Evolutionary conservation across 2,888 invertebrate genomes (phyloP).

Genomic region (Napeogenes sylphis): DNA sequence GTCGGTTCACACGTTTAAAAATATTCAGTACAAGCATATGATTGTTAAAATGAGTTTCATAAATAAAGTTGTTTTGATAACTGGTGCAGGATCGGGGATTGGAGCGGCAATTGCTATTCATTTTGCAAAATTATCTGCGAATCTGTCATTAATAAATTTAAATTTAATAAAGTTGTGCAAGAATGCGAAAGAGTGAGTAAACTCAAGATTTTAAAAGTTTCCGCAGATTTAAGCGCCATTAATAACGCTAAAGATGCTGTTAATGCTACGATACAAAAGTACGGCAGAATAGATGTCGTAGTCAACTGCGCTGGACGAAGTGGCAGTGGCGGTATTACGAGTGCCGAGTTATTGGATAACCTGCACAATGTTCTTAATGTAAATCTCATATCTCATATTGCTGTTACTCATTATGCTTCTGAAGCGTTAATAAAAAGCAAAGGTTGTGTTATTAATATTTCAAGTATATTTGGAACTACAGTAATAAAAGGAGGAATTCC

Average conservation of each 20-base stretch:
- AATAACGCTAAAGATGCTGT: slow-evolving; percentile 4
- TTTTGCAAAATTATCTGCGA: slow-evolving; percentile 5
- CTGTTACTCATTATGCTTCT: slow-evolving; percentile 37
- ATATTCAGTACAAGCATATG: too few species aligned
- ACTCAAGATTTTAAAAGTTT: slow-evolving; percentile 7
- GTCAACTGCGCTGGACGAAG: slow-evolving; percentile 22
- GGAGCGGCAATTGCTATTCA: not conserved
- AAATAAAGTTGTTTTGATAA: not conserved
- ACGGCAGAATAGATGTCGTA: not conserved
- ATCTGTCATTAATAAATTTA: not conserved
- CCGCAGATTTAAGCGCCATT: not conserved
- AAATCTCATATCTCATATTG: slow-evolving; percentile 44
- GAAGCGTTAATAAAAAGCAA: slow-evolving; percentile 38
- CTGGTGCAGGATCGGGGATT: not conserved
- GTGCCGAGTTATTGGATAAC: slow-evolving; percentile 35
- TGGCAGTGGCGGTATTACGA: slow-evolving; percentile 35
- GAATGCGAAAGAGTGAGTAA: slow-evolving; percentile 10
- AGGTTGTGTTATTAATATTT: slow-evolving; percentile 47
- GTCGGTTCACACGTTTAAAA: too few species aligned
- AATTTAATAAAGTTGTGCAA: slow-evolving; percentile 5
- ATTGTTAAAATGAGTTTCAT: not conserved
- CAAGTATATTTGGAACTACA: slow-evolving; percentile 32
- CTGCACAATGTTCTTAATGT: slow-evolving; percentile 41
- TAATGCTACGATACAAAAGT: not conserved
- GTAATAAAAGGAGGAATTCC: slow-evolving; percentile 18